Percentiles rank a stretch among this genome's conserved stretches.
phyloP scores from a whole-genome alignment of 2,888 invertebrate species.

The Alloscopus bannaensis region DNA sequence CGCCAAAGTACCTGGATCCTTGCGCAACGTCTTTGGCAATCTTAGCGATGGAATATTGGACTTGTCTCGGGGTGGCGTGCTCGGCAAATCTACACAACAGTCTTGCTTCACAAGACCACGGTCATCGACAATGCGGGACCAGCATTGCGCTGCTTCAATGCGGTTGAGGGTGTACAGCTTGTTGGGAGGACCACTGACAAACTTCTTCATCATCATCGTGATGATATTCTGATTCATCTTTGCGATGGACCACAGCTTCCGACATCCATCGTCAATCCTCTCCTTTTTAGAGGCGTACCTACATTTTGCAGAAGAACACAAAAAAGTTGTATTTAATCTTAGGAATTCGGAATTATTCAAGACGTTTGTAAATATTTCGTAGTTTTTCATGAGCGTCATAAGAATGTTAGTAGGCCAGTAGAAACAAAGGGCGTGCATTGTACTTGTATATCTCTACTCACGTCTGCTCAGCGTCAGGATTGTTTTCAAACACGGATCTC shows the following conservation, averaged over 20 bases:
- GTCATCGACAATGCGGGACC: conserved; percentile 33
- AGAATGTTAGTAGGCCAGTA: not conserved
- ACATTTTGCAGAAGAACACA: not conserved
- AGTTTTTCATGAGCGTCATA: not conserved
- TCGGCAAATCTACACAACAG: conserved; percentile 34
- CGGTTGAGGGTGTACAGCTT: conserved; percentile 47
- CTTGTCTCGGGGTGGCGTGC: not conserved
- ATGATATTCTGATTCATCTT: conserved; percentile 47
- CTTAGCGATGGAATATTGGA: conserved; percentile 35
- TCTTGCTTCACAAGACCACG: conserved; percentile 2
- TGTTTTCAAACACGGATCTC: conserved; percentile 48
- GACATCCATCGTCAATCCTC: conserved; percentile 42
- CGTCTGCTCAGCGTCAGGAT: conserved; percentile 45
- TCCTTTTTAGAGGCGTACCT: conserved; percentile 29
- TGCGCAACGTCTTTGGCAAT: not conserved
- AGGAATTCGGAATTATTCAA: not conserved
- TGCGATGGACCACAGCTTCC: conserved; percentile 39
- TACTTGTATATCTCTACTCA: no score
- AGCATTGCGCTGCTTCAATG: conserved; percentile 47
- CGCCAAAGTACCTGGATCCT: not conserved
- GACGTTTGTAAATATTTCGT: no score
- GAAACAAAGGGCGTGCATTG: not conserved
- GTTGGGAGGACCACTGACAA: conserved; percentile 40
- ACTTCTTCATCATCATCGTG: conserved; percentile 52
- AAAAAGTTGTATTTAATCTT: no score